phyloP scores from a whole-genome alignment of 2,797 vertebrate genomes.

The Hippocampus kuda region DNA sequence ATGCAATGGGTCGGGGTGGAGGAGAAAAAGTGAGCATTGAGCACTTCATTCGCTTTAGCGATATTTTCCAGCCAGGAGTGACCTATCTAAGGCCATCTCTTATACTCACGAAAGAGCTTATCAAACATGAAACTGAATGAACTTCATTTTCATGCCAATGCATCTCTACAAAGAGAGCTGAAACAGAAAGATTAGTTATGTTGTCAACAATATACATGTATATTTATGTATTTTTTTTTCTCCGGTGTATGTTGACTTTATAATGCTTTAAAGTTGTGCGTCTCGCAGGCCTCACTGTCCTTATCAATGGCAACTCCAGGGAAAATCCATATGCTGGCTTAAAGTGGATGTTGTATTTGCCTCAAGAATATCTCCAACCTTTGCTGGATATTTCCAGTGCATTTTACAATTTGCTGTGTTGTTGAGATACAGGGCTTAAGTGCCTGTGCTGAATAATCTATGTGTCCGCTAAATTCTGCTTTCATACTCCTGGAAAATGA shows the following conservation, averaged over 20 bases:
- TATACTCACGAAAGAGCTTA: constrained; percentile 38
- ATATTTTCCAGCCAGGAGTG: constrained; percentile 48
- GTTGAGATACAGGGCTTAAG: constrained; percentile 44
- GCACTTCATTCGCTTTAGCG: constrained; percentile 46
- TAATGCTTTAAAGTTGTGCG: constrained; percentile 19
- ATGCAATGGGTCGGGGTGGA: constrained; percentile 11
- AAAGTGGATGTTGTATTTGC: constrained; percentile 18
- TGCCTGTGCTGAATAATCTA: constrained; percentile 54
- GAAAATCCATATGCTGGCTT: constrained; percentile 21
- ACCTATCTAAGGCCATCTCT: constrained; percentile 52
- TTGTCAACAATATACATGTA: constrained; percentile 22
- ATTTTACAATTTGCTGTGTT: constrained; percentile 40
- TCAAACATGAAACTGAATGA: constrained; percentile 41
- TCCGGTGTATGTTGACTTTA: constrained; percentile 22
- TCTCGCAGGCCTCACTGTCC: constrained; percentile 14
- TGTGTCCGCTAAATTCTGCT: constrained; percentile 57
- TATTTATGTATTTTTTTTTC: constrained; percentile 10
- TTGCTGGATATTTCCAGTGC: constrained; percentile 14
- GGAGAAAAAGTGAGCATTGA: constrained; percentile 11
- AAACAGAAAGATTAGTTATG: constrained; percentile 10
- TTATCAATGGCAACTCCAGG: constrained; percentile 28
- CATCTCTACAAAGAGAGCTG: constrained; percentile 11
- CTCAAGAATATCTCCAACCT: constrained; percentile 37
- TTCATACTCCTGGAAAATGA: constrained; percentile 57
- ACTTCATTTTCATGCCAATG: constrained; percentile 29